Evolutionary conservation across 1,140 invertebrate species (phyloP), one percentile per base, ranked within the genome.

Genomic region (Achatina immaculata): DNA sequence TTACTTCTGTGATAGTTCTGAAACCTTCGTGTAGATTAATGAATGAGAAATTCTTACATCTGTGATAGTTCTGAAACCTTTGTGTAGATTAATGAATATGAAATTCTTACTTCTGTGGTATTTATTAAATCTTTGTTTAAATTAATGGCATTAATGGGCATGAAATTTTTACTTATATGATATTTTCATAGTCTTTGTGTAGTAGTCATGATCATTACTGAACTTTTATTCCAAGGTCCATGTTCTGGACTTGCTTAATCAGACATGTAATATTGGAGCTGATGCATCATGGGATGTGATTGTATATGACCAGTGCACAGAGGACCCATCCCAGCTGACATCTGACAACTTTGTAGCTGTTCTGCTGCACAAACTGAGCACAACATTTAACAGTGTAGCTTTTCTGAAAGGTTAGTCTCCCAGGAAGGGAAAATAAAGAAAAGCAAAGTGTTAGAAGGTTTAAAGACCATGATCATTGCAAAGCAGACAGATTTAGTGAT

Each of bases 261-360:
- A 93, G 83, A 90, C 89, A 24, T 93, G 92, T 82, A 92, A 92
- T 42, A 89, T 92, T 83, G 91, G 91, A 36, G 86, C 90, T 40
- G 92, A 92, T 75, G 89, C 90, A 68, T 87, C 86, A 42, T 89
- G 85, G 75, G 91, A 93, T 81, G 90, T 93, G 36, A 91, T 93
- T 42, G 92, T 93, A 7, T 93, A 93, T 84, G 93, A 93, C 86
- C 92, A 93, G 83, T 91, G 90, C 81, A 92, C 92, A 0, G 85
- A 88, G 38, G 86, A 89, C 80, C 84, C 91, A 19, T 84, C 86
- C 21, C 83, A 86, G 28, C 87, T 93, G 38, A 89, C 91, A 1
- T 85, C 89, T 21, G 93, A 93, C 84, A 92, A 91, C 86, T 93
- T 93, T 86, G 88, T 93, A 34, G 87, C 89, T 76, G 91, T 93